These are phyloP conservation scores for Synergus japonicus DNA, from an alignment of 2,888 invertebrate species.

Conservation along the genomic window DNA sequence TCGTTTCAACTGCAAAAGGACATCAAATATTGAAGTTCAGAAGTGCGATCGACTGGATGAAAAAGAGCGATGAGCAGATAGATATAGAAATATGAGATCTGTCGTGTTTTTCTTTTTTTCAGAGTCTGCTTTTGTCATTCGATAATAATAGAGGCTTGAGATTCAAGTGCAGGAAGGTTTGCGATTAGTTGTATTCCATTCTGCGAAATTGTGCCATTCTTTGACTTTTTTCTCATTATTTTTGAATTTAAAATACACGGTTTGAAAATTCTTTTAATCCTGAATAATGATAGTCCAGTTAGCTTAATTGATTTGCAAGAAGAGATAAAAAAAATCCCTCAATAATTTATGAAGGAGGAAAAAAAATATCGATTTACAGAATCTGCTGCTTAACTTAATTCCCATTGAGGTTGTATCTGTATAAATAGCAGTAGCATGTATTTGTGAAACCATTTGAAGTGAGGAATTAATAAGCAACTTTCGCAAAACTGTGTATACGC, in stretches of 20 bases:
- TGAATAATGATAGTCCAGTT: background rate
- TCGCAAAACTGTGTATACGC: no score
- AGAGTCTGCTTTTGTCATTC: constrained; percentile 7
- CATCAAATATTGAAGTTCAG: constrained; percentile 22
- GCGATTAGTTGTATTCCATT: constrained; percentile 9
- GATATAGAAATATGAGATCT: background rate
- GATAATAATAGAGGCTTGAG: constrained; percentile 15
- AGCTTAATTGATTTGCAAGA: no score
- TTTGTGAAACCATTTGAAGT: background rate
- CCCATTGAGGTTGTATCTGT: no score
- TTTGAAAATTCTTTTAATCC: background rate
- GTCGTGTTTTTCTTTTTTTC: background rate
- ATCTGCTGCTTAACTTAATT: background rate
- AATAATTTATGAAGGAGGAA: background rate
- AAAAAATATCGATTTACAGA: background rate
- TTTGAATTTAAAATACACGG: background rate
- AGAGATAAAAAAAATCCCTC: no score
- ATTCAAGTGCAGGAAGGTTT: constrained; percentile 16
- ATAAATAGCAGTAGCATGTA: background rate
- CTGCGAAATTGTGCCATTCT: background rate
- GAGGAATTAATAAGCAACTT: background rate
- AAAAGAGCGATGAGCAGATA: constrained; percentile 5
- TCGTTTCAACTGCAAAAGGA: constrained; percentile 9
- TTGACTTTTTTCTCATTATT: background rate
- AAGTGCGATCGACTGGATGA: constrained; percentile 12